phyloP scores from a whole-genome alignment of 2,113 vertebrate genomes.

The Lepisosteus osseus region DNA sequence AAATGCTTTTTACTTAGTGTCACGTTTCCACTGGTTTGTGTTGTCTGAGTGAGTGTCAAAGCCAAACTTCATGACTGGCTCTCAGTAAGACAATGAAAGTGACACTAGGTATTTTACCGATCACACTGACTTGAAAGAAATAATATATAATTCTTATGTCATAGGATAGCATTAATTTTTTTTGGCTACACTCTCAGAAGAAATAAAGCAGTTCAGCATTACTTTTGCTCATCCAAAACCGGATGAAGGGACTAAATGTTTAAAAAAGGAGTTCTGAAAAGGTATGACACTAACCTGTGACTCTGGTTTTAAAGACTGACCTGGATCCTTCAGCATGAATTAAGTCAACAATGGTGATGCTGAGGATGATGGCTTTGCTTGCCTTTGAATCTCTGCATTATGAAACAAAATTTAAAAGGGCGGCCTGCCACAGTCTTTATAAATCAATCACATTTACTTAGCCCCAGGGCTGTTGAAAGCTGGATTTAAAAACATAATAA shows the following conservation, averaged over 20 bases:
- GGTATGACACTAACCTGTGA: conserved; percentile 56
- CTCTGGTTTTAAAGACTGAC: conserved; percentile 52
- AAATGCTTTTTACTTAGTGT: too few relatives aligned
- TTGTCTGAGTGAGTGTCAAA: too few relatives aligned
- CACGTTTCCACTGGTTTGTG: too few relatives aligned
- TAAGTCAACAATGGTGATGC: conserved; percentile 58
- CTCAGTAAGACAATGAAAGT: too few relatives aligned
- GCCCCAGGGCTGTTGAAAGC: conserved; percentile 51
- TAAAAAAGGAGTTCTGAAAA: conserved; percentile 23
- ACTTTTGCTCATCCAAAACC: not conserved
- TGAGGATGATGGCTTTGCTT: conserved; percentile 61
- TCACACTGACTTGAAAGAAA: too few relatives aligned
- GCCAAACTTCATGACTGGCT: too few relatives aligned
- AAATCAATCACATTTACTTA: conserved; percentile 68
- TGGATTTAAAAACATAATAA: conserved; percentile 45
- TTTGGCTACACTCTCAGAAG: not conserved
- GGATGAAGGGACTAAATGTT: not conserved
- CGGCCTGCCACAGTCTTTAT: conserved; percentile 56
- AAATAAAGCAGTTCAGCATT: not conserved
- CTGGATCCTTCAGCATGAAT: conserved; percentile 70
- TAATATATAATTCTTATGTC: too few relatives aligned
- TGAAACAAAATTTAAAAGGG: conserved; percentile 61
- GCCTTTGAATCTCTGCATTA: conserved; percentile 58
- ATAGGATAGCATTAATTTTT: too few relatives aligned
- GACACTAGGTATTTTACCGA: too few relatives aligned